Conservation (phyloP, 2,113 vertebrate species). For the Atractosteus spatula region DNA sequence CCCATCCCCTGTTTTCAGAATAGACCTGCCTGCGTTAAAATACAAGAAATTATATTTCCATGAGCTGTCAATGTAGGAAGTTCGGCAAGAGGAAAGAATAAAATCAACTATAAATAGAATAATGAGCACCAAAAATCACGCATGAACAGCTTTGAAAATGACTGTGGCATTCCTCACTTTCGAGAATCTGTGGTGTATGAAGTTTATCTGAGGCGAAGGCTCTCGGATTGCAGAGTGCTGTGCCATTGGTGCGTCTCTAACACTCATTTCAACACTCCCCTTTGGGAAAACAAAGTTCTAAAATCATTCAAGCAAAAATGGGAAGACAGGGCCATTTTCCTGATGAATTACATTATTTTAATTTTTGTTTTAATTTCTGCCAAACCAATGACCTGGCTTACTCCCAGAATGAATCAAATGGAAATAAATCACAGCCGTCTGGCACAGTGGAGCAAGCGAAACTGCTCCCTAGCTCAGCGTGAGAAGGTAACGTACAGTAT, state of each 20-base stretch:
- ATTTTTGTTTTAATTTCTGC: conserved; percentile 30
- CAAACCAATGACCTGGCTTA: conserved; percentile 22
- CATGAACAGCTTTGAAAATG: conserved; percentile 30
- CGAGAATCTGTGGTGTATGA: not conserved
- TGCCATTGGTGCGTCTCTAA: conserved; percentile 37
- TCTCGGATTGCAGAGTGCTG: conserved; percentile 36
- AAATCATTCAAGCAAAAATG: conserved; percentile 50
- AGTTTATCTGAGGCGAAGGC: conserved; percentile 33
- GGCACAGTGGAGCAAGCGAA: conserved; percentile 17
- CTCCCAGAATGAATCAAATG: conserved; percentile 43
- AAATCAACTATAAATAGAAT: too few species aligned
- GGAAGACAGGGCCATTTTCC: conserved; percentile 48
- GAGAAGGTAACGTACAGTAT: not conserved
- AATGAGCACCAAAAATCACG: too few species aligned
- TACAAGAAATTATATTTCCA: too few species aligned
- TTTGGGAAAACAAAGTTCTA: conserved; percentile 39
- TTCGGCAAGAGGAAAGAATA: too few species aligned
- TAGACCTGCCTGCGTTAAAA: too few species aligned
- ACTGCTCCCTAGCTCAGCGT: conserved; percentile 7
- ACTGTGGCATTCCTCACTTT: conserved; percentile 12
- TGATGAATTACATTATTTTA: conserved; percentile 43
- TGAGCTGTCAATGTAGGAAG: too few species aligned
- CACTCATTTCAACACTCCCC: conserved; percentile 46
- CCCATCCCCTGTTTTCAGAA: too few species aligned
- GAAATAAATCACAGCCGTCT: conserved; percentile 41